Evolutionary conservation across 2,888 invertebrate genomes (phyloP).

Genomic region (Bombyx huttoni): DNA sequence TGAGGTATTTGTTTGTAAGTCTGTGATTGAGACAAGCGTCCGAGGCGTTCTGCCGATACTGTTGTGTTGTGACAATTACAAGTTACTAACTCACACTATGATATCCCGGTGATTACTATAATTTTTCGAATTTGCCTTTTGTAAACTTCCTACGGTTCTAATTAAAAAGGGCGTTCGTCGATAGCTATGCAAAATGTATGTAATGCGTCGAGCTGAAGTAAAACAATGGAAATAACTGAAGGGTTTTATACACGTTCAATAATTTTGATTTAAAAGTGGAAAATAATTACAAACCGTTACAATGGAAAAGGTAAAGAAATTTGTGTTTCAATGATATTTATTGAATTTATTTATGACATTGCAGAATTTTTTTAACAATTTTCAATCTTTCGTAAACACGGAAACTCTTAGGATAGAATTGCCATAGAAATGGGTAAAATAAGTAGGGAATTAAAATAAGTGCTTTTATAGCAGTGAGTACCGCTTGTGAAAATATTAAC

Average conservation of each 20-base stretch:
- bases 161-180: neutral
- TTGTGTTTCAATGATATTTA: no score
- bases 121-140: neutral
- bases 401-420: no score
- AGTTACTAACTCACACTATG: neutral
- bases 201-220: neutral
- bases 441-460: no score
- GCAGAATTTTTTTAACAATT: no score
- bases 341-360: no score
- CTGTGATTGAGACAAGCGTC: neutral
- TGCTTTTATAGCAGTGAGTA: no score
- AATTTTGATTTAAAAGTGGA: neutral
- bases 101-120: neutral
- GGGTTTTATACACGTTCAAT: neutral
- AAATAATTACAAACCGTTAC: neutral
- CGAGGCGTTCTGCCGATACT: neutral
- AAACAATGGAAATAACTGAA: neutral
- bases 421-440: no score
- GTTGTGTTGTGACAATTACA: neutral
- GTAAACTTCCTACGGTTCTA: neutral
- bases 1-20: neutral
- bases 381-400: no score
- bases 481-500: no score
- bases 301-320: neutral
- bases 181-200: neutral